Conservation (phyloP, 2,113 vertebrate genomes). For the Ahaetulla prasina region DNA sequence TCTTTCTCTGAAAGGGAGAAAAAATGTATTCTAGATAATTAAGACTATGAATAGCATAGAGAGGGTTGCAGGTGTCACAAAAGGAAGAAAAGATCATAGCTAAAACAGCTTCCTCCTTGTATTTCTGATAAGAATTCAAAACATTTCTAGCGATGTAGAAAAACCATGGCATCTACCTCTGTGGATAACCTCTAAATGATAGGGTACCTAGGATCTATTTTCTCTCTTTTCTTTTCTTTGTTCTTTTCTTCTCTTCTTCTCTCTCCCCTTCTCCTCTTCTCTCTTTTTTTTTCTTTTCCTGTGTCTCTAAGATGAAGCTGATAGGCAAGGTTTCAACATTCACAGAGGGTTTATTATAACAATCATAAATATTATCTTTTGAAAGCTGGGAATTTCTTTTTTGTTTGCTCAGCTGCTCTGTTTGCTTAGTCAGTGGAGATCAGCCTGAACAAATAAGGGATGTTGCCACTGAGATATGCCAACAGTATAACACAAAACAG, state of each 20-base stretch:
- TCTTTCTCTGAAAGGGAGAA: not conserved
- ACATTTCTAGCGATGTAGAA: not conserved
- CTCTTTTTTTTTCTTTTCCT: not conserved
- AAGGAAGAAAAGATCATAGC: not conserved
- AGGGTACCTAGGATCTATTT: not conserved
- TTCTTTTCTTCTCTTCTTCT: not conserved
- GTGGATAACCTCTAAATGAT: not conserved
- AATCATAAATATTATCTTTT: slow-evolving; percentile 5
- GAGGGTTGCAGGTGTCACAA: not conserved
- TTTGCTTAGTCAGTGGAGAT: not conserved
- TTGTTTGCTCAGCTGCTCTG: not conserved
- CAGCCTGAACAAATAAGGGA: not conserved
- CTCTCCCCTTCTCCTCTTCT: not conserved
- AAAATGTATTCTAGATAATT: not conserved
- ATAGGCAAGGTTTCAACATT: not conserved
- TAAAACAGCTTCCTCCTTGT: not conserved
- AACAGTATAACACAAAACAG: not conserved
- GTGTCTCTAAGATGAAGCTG: not conserved
- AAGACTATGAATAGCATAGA: too few species aligned
- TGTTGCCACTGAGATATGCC: not conserved
- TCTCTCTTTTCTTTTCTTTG: not conserved
- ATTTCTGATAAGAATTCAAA: not conserved
- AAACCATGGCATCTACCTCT: not conserved
- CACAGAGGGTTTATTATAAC: not conserved
- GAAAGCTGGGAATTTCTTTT: not conserved